Base-by-base conservation (phyloP, 1,140 invertebrate species). In the Habropoda laboriosa region DNA sequence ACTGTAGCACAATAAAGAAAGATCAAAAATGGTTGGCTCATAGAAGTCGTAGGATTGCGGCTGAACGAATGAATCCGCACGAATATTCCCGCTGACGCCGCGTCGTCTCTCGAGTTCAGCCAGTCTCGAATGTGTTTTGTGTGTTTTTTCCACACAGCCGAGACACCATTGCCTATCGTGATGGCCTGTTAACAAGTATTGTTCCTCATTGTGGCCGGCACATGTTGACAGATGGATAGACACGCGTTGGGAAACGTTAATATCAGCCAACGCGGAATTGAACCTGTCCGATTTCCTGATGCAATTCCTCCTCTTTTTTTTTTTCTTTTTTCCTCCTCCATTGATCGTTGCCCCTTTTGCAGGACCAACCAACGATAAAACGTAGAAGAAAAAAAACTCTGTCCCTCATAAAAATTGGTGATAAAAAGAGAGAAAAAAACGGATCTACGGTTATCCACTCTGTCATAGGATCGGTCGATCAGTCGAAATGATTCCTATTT, bases 141-240 rank as follows among this genome's bases (percentile, higher is more conserved):
- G 32, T 63, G 55, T 68, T 61, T 70, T n/a, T 75, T 40, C 21
- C 47, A 30, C 42, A 53, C 53, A 45, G 12, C 8, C 63, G 66
- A 53, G n/a, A 38, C 32, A 61, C 35, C 27, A n/a, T 38, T 24
- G 40, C 53, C 58, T 40, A 47, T 66, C 72, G 49, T 27, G 60
- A 67, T 70, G 38, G 24, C 70, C 51, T 30, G 51, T 78, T 82
- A 82, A 82, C 81, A 81, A 81, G 80, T 72, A 81, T 67, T 53
- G 73, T 72, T 77, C 32, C 64, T 57, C 64, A 61, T 64, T 82
- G 81, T 27, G 76, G 30, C 45, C 42, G 58, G 57, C 58, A 55
- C 49, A 64, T 53, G 53, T 64, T 67, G 82, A 83, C 82, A 64
- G 57, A 79, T 67, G 67, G 67, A 83, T 77, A 77, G 58, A 81